Conservation (phyloP, 2,888 invertebrate species). For the Tipula vernalis region DNA sequence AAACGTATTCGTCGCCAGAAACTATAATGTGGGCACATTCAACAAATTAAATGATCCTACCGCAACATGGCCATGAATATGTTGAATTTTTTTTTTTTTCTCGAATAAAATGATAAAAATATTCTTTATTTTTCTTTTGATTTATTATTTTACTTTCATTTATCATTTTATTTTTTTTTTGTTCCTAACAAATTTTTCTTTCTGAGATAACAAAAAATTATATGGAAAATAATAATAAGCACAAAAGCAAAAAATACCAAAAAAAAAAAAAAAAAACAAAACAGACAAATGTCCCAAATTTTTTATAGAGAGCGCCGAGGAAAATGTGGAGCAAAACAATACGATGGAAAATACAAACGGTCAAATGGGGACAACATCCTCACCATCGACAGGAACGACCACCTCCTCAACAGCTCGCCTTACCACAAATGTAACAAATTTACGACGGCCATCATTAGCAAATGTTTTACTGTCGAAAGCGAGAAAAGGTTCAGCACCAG, state of each 20-base stretch:
- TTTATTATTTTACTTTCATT: not conserved
- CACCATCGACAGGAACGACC: not conserved
- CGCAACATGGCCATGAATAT: not conserved
- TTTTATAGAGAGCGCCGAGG: constrained; percentile 13
- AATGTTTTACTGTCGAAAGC: constrained; percentile 4
- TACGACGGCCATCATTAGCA: not conserved
- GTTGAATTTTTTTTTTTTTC: not conserved
- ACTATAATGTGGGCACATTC: not conserved
- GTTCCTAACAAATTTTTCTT: not conserved
- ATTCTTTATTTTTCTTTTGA: not conserved
- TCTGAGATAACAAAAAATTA: not conserved
- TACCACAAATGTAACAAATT: not conserved
- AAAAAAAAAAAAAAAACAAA: not conserved
- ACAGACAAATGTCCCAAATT: not conserved
- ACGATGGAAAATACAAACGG: constrained; percentile 15
- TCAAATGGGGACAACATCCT: not conserved
- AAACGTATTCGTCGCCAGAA: not conserved
- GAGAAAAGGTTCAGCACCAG: not conserved
- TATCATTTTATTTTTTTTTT: not conserved
- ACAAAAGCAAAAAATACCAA: not conserved
- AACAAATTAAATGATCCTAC: not conserved
- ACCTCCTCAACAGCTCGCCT: not conserved
- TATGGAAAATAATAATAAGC: not conserved
- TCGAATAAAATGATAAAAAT: not conserved
- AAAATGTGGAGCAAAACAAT: constrained; percentile 16